Base-by-base conservation (phyloP, 2,888 invertebrate genomes). In the Drepanosiphum platanoidis region DNA sequence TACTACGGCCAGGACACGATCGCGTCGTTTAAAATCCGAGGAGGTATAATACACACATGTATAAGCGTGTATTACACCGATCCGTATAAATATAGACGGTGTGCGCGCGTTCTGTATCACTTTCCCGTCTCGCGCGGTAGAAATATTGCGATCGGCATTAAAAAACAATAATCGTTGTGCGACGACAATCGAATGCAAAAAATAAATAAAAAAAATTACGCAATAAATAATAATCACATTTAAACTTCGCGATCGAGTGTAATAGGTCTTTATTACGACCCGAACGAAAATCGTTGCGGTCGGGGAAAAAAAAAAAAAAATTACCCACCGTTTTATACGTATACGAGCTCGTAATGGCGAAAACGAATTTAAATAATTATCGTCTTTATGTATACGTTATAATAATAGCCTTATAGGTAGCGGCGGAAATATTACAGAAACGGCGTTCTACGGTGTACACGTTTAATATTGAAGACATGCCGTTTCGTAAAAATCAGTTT, bases 101-200 rank as follows among this genome's bases (percentile, higher is more conserved):
- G 34, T n/a, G 27, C 27, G 1, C 22, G 61, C 34, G 58, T 34
- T 36, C 42, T 27, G 58, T 61, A 58, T 27, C 58, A 27, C 75
- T 77, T 77, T 77, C 61, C 77, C 61, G 77, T 77, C 0, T 30
- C 77, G 36, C 9, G 9, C 61, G 36, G 77, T 61, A 13, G 5
- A 18, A 52, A 22, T 2, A 22, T 22, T 0, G 52, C 52, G 52
- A 52, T 22, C 52, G 52, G 18, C 22, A 39, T 39, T 7, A 39
- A 64, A 9, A 64, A 64, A 64, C 8, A 68, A 68, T 68, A 15
- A 18, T 68, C 3, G 32, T 30, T 15, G 27, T 27, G 11, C 42
- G 4, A 18, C 30, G 11, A 27, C 30, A 13, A 30, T 42, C 15
- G 30, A 18, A 72, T 3, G 9, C 30, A 22, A 27, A 30, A 42